Base-by-base conservation (phyloP, 2,888 invertebrate genomes). In the Andrena chrysosceles region DNA sequence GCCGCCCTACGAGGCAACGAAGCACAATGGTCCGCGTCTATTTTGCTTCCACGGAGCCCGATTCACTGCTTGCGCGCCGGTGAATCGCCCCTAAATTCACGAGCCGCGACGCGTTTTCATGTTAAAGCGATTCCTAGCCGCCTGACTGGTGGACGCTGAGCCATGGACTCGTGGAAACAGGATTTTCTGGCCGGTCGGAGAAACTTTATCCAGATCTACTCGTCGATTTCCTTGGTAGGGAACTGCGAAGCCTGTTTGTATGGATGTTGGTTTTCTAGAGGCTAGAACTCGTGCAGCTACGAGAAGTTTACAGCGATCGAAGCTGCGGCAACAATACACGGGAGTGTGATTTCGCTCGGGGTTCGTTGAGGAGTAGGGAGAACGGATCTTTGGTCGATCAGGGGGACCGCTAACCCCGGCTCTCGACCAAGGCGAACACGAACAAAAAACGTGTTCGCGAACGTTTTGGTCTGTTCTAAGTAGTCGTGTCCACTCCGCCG, bases 201-300 rank as follows among this genome's bases (percentile, higher is more conserved):
- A 77, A 77, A 85, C 79, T 83, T 68, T 74, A 78, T 78, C 83
- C 83, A 56, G 82, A 66, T 83, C 81, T 76, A 73, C 66, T 78
- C 71, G 59, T 63, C 84, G 83, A 85, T 80, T 66, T 54, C 42
- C 42, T 16, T 42, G 42, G 42, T 5, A 42, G 16, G 4, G 42
- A 42, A 16, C 13, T 42, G 42, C 42, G 16, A 42, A 16, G 42
- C 42, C 42, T 42, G 42, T 16, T 42, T 42, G 42, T 42, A 62
- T n/a, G 33, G 72, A 52, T 1, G 26, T 8, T 10, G 13, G 13
- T 26, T 42, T 42, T 16, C 42, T 42, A 16, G 16, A 42, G 66
- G 16, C 26, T 48, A 29, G 66, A 48, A 66, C 48, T 66, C 29
- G 26, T 49, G 7, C 29, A 48, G 42, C 66, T 5, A 8, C 7